Percentiles rank a stretch among this genome's conserved stretches.
Conservation (phyloP, 1,140 invertebrate genomes). For the Ganaspis sp. region DNA sequence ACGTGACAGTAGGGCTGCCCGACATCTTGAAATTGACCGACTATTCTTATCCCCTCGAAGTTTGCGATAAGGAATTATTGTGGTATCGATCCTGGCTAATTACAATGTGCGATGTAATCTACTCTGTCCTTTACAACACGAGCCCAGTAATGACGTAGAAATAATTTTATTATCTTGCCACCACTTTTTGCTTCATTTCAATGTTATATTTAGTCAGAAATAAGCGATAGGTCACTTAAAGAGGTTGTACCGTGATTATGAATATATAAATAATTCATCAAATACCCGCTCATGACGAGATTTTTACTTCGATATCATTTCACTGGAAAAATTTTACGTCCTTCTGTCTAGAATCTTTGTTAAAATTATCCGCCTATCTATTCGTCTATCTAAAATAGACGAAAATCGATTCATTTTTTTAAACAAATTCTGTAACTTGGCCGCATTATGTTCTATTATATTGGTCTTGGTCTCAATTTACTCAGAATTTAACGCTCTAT, state of each 20-base stretch:
- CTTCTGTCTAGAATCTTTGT: too few relatives aligned
- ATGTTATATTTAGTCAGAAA: background rate
- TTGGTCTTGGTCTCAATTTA: too few relatives aligned
- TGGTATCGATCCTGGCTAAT: constrained; percentile 48
- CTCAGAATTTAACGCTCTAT: too few relatives aligned
- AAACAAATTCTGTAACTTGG: too few relatives aligned
- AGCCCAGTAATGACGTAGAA: background rate
- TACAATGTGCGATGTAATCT: constrained; percentile 1
- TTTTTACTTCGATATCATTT: too few relatives aligned
- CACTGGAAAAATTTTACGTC: too few relatives aligned
- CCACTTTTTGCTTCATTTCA: background rate
- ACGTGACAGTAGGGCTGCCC: constrained; percentile 42
- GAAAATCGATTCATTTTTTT: too few relatives aligned
- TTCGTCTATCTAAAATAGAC: too few relatives aligned
- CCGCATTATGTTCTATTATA: too few relatives aligned
- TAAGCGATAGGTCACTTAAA: background rate
- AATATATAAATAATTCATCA: background rate
- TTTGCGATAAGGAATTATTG: constrained; percentile 55
- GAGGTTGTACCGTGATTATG: background rate
- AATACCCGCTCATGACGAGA: too few relatives aligned
- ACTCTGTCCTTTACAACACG: constrained; percentile 46
- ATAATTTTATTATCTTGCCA: background rate
- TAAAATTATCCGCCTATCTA: too few relatives aligned
- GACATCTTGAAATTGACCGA: constrained; percentile 41
- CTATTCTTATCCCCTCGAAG: constrained; percentile 29